Conservation (phyloP, 2,888 invertebrate species). For the Eupeodes luniger region DNA sequence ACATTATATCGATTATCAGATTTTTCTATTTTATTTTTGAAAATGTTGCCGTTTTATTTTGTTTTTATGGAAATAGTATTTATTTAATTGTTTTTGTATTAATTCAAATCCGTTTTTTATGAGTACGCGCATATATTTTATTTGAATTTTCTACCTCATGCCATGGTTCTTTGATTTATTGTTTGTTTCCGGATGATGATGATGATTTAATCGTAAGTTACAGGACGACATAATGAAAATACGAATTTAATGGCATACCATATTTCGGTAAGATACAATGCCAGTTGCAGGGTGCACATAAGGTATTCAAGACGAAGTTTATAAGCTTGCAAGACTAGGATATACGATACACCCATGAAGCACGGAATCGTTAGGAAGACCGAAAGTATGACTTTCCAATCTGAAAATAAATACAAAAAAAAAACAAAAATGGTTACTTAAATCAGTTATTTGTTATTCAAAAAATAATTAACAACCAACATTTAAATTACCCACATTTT, state of each 20-base stretch:
- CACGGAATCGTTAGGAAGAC: conserved; percentile 93
- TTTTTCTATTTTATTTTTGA: not conserved
- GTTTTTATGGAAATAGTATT: conserved; percentile 45
- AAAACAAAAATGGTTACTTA: not conserved
- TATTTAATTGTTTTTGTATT: not conserved
- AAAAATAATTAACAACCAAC: no score
- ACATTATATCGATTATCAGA: not conserved
- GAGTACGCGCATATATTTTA: no score
- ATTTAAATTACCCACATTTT: no score
- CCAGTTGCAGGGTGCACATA: conserved; percentile 93
- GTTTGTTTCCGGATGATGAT: not conserved
- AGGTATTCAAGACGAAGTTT: conserved; percentile 94
- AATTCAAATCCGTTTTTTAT: not conserved
- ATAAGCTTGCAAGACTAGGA: conserved; percentile 95
- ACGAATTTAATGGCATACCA: conserved; percentile 88
- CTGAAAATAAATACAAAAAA: conserved; percentile 84
- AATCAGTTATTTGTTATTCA: no score
- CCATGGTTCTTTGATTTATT: not conserved
- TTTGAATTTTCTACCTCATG: no score
- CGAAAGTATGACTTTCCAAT: conserved; percentile 92
- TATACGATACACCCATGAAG: conserved; percentile 92
- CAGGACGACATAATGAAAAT: conserved; percentile 87
- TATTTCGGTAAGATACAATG: conserved; percentile 88
- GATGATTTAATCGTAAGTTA: conserved; percentile 83
- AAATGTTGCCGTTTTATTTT: conserved; percentile 34